Conservation (phyloP, 2,797 vertebrate species). For the Siniperca scherzeri region DNA sequence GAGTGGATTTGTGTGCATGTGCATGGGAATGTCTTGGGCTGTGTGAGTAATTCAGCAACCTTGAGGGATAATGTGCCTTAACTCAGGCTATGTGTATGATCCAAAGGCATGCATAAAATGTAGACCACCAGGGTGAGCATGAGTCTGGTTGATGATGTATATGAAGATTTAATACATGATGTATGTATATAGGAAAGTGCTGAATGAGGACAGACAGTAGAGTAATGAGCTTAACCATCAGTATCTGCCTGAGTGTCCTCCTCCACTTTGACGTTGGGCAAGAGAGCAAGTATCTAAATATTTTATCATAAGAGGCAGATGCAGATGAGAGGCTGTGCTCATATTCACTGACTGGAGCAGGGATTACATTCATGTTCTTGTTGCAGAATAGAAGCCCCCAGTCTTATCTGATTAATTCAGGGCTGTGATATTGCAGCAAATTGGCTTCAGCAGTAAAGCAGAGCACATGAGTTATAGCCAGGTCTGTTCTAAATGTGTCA, state of each 20-base stretch:
- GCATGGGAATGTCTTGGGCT: slow-evolving; percentile 12
- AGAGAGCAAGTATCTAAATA: slow-evolving; percentile 56
- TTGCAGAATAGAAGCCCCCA: slow-evolving; percentile 16
- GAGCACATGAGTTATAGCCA: not conserved
- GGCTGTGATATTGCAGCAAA: slow-evolving; percentile 21
- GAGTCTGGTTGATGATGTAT: not conserved
- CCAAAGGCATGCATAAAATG: slow-evolving; percentile 2
- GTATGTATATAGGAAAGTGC: not conserved
- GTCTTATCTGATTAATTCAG: slow-evolving; percentile 10
- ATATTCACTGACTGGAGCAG: slow-evolving; percentile 23
- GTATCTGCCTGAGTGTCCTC: slow-evolving; percentile 14
- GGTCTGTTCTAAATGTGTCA: not conserved
- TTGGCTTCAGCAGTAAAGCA: slow-evolving; percentile 14
- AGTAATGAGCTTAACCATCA: slow-evolving; percentile 30
- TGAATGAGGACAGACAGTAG: slow-evolving; percentile 6
- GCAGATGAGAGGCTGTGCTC: slow-evolving; percentile 24
- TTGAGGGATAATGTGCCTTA: slow-evolving; percentile 9
- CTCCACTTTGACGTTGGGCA: slow-evolving; percentile 6
- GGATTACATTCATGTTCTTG: slow-evolving; percentile 24
- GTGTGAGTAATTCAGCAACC: slow-evolving; percentile 34
- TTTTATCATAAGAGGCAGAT: slow-evolving; percentile 52
- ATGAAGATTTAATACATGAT: not conserved
- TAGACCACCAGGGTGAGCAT: not conserved
- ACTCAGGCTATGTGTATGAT: not conserved
- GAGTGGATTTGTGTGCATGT: slow-evolving; percentile 21